Conservation (phyloP, 2,888 invertebrate species). For the Brenthis hecate region DNA sequence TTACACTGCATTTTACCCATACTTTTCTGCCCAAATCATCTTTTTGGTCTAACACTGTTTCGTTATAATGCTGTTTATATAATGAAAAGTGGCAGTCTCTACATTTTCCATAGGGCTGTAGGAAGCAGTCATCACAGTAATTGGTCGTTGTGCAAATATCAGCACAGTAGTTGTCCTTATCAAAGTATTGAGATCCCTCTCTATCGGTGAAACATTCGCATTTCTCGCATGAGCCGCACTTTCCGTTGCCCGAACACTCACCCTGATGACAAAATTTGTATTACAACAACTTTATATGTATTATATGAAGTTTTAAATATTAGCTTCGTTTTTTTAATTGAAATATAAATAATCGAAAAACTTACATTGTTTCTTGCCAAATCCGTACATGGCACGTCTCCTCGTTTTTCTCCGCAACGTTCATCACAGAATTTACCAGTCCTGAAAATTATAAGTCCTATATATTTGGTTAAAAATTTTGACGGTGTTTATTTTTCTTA, state of each 20-base stretch:
- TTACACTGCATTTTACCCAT: conserved; percentile 63
- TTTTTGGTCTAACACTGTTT: conserved; percentile 42
- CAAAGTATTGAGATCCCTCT: conserved; percentile 66
- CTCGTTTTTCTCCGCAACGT: conserved; percentile 49
- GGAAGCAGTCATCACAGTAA: conserved; percentile 57
- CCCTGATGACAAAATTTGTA: conserved; percentile 42
- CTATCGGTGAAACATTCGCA: conserved; percentile 60
- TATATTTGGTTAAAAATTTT: not conserved
- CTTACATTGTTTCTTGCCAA: conserved; percentile 51
- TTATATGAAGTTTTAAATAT: too few relatives aligned
- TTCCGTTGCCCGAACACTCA: conserved; percentile 66
- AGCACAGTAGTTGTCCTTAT: conserved; percentile 54
- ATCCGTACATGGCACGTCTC: conserved; percentile 51
- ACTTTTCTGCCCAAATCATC: conserved; percentile 49
- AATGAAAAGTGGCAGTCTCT: conserved; percentile 39
- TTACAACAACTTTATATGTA: not conserved
- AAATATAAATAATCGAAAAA: conserved; percentile 20
- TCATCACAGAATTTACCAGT: conserved; percentile 50
- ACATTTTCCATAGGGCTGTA: conserved; percentile 36
- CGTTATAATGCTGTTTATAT: conserved; percentile 46
- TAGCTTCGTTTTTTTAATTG: too few relatives aligned
- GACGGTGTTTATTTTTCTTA: too few relatives aligned
- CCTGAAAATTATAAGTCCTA: conserved; percentile 45
- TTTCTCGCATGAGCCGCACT: conserved; percentile 56
- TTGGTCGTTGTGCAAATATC: conserved; percentile 59